Conservation (phyloP, 2,113 vertebrate genomes). For the Syngnathus floridae region DNA sequence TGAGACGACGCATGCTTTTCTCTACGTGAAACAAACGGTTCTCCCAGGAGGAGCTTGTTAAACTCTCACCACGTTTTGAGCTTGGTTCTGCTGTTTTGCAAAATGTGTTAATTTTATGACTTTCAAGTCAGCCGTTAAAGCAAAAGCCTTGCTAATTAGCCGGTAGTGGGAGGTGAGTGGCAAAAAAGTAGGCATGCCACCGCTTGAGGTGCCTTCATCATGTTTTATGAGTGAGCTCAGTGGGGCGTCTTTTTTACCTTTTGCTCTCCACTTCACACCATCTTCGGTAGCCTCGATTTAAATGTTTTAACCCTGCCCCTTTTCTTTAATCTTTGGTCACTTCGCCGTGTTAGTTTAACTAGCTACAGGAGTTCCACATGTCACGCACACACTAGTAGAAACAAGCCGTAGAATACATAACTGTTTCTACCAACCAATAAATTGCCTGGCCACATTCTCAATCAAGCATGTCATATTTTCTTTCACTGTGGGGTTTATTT, state of each 20-base stretch:
- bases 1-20: conserved; percentile 30
- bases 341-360: conserved; percentile 8
- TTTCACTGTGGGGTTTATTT: conserved; percentile 56
- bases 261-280: conserved; percentile 37
- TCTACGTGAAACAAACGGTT: conserved; percentile 45
- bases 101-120: conserved; percentile 73
- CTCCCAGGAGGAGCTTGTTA: conserved; percentile 61
- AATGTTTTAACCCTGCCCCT: conserved; percentile 13
- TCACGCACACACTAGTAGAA: background rate
- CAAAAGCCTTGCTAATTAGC: conserved; percentile 64
- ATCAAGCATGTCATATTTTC: conserved; percentile 29
- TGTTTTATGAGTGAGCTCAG: conserved; percentile 63
- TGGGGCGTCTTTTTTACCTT: conserved; percentile 43
- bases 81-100: conserved; percentile 52
- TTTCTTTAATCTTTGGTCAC: conserved; percentile 7
- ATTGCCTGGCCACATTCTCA: background rate
- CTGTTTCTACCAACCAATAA: background rate
- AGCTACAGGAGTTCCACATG: too few relatives aligned
- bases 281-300: conserved; percentile 35
- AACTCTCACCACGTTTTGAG: conserved; percentile 50
- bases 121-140: conserved; percentile 61
- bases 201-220: conserved; percentile 63
- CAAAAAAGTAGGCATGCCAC: conserved; percentile 50
- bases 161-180: conserved; percentile 58
- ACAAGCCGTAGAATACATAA: background rate